Conservation (phyloP, 2,113 vertebrate species). For the Mus spicilegus region DNA sequence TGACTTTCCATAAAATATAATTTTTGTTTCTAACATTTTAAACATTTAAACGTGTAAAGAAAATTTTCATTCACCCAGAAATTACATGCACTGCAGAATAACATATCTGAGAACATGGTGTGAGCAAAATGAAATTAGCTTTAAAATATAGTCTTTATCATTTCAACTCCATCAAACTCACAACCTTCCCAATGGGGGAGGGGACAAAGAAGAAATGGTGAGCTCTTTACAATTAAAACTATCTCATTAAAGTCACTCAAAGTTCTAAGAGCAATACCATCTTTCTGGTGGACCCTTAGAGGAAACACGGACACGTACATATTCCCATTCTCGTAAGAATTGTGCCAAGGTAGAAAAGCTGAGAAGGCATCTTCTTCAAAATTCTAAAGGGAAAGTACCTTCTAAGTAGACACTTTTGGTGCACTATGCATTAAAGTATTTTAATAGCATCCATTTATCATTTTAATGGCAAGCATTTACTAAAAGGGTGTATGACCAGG, state of each 20-base stretch:
- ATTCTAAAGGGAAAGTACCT: conserved; percentile 77
- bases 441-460: conserved; percentile 79
- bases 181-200: neutral
- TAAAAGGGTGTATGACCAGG: conserved; percentile 73
- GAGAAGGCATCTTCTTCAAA: conserved; percentile 79
- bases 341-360: conserved; percentile 77
- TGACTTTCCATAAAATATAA: neutral
- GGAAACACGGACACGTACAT: neutral
- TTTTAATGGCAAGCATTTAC: conserved; percentile 74
- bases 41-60: neutral
- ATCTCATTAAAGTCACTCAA: conserved; percentile 31
- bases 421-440: conserved; percentile 71
- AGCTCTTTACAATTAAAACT: conserved; percentile 40
- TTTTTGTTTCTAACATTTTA: conserved; percentile 17
- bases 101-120: neutral
- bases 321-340: conserved; percentile 58
- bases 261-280: conserved; percentile 47
- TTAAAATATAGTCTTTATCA: neutral
- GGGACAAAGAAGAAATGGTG: neutral
- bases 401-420: conserved; percentile 76
- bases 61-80: neutral
- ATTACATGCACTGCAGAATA: neutral
- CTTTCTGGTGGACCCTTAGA: neutral
- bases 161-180: conserved; percentile 15
- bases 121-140: neutral